Evolutionary conservation across 2,797 vertebrate species (phyloP), one percentile per base, ranked within the genome.

Genomic region (Sebastes glaucus): DNA sequence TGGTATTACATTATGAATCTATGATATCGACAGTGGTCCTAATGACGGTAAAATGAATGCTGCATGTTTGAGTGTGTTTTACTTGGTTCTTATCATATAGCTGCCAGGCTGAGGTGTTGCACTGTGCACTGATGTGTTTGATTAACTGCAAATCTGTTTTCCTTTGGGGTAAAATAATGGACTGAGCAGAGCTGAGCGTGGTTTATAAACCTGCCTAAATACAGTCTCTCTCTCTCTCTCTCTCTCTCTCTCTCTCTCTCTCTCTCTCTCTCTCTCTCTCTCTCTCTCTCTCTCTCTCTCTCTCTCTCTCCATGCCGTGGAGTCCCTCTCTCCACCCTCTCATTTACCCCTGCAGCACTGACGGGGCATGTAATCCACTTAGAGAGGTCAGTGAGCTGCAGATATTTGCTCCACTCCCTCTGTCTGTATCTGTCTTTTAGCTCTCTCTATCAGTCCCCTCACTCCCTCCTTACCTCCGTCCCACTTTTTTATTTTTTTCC

Each of bases 381-480:
- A 93, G 75, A 82, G 78, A 92, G 89, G 93, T 92, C 91, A 93
- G 77, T 91, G 93, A 92, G 86, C 88, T 77, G 74, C 81, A 93
- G 91, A 94, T 89, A 94, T 94, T 77, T 89, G 87, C 83, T 74
- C 78, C 46, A 22, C 70, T 80, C 87, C 28, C 77, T 66, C 55
- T 5, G 14, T 74, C 80, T 60, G 7, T 42, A 4, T 49, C 64
- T 66, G 68, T 72, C 55, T 78, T 25, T 62, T 69, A 63, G 46
- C 66, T 74, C 71, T 38, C 49, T 71, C 59, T 46, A 22, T 74
- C 74, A 7, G 28, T 61, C 42, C 18, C 23, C 60, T 38, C 68
- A 33, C 42, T 66, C 65, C 71, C 27, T 63, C 60, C 61, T 69
- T 33, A 56, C 27, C 80, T 69, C 63, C 52, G n/a, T 66, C 80